Base-by-base conservation (phyloP, 1,140 invertebrate genomes). In the Musca vetustissima region DNA sequence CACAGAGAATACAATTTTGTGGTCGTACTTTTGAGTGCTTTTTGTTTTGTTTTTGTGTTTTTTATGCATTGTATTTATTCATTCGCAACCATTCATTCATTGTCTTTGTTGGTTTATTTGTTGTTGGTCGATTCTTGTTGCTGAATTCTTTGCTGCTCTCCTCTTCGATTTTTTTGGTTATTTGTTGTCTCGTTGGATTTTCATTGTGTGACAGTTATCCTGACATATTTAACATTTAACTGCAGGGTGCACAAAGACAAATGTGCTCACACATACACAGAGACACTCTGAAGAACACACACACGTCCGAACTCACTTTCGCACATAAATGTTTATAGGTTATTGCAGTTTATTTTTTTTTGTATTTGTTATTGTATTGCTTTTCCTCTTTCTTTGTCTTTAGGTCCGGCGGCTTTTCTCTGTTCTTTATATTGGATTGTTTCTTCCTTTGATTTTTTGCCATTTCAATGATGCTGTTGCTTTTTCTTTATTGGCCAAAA, bases 191-290 rank as follows among this genome's bases (percentile, higher is more conserved):
- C 49, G 49, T n/a, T 59, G n/a, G 55, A 59, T 28, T 59, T 61
- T 61, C 57, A 61, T 61, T 61, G 57, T 43, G 28, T 61, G 57
- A 61, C 57, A 61, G 57, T 61, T 61, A 61, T 61, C 57, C 57
- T 61, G 57, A 61, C 57, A 61, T 61, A 61, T 61, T 61, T 61
- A 61, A 61, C 57, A 61, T 61, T 61, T 61, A 61, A 61, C 57
- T 61, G 57, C 57, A 61, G 57, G 57, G 57, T 61, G 57, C 57
- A 61, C 36, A 32, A 19, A 21, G 36, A 61, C 28, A 61, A 36
- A 43, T 43, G 13, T 11, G 36, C 6, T 43, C 36, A 28, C 36
- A 43, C 36, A 28, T 28, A 28, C 36, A 43, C 36, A 9, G 6
- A 43, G 6, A 43, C 8, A 28, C 8, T 28, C 8, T n/a, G n/a